Percentiles rank a stretch among this genome's conserved stretches.
These are phyloP conservation scores for Leptinotarsa haldemani DNA, from an alignment of 2,888 invertebrate species.

Conservation along the genomic window DNA sequence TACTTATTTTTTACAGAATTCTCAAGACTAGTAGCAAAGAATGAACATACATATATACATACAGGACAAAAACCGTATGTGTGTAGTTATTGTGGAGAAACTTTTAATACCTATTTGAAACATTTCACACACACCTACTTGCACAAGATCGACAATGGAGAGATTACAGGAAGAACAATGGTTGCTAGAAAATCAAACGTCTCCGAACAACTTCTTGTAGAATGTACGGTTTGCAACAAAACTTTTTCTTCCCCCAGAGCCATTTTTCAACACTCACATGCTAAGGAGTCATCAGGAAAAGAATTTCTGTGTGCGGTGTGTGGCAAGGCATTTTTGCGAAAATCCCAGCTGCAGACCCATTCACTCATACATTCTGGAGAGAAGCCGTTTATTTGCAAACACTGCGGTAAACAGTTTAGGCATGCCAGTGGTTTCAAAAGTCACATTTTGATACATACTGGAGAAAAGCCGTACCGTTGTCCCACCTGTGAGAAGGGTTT, in stretches of 20 bases:
- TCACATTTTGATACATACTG: conserved; percentile 42
- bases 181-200: neutral
- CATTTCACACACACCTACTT: conserved; percentile 39
- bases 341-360: conserved; percentile 41
- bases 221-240: conserved; percentile 38
- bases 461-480: conserved; percentile 39
- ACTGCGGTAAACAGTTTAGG: conserved; percentile 40
- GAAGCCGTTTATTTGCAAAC: conserved; percentile 38
- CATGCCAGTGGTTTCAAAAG: conserved; percentile 35
- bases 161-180: conserved; percentile 28
- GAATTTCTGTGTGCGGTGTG: conserved; percentile 43
- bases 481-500: conserved; percentile 38
- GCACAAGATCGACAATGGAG: conserved; percentile 41
- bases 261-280: conserved; percentile 27
- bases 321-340: conserved; percentile 40
- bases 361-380: conserved; percentile 41
- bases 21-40: conserved; percentile 38
- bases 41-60: conserved; percentile 40
- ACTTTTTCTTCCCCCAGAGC: conserved; percentile 38
- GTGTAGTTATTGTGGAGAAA: conserved; percentile 40
- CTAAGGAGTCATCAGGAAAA: conserved; percentile 38
- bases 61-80: conserved; percentile 42
- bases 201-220: conserved; percentile 29
- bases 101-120: conserved; percentile 41
- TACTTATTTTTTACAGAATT: conserved; percentile 37